These are phyloP conservation scores for Tupaia chinensis DNA, from an alignment of 2,113 vertebrate species.

Conservation along the genomic window DNA sequence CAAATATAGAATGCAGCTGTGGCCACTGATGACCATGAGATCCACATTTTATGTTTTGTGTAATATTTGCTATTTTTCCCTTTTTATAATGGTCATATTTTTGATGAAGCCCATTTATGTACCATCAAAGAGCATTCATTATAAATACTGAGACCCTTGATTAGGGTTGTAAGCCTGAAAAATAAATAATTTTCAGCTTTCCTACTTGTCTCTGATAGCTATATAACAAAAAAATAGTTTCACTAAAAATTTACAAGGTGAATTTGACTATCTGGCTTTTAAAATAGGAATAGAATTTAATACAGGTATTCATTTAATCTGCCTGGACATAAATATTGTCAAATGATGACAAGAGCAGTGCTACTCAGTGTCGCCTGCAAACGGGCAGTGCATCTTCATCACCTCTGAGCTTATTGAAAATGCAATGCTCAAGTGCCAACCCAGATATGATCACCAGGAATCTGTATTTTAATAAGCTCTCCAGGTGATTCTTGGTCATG, in stretches of 20 bases:
- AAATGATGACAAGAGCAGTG: background rate
- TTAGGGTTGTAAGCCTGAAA: background rate
- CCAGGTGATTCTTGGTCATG: background rate
- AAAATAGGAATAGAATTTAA: background rate
- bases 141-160: background rate
- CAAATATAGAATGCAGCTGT: background rate
- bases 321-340: background rate
- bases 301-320: background rate
- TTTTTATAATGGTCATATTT: background rate
- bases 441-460: background rate
- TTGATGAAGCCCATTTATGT: background rate
- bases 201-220: slow-evolving; percentile 12
- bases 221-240: background rate
- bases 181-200: background rate
- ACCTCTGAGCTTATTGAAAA: background rate
- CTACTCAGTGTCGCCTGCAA: background rate
- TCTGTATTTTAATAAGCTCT: background rate
- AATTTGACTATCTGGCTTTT: background rate
- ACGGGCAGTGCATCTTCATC: background rate
- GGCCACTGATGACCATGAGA: background rate
- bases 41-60: background rate
- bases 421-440: background rate
- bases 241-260: background rate
- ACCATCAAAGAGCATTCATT: background rate
- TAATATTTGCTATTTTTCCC: background rate